phyloP scores from a whole-genome alignment of 2,888 invertebrate genomes.

The Heliconius charithonia region DNA sequence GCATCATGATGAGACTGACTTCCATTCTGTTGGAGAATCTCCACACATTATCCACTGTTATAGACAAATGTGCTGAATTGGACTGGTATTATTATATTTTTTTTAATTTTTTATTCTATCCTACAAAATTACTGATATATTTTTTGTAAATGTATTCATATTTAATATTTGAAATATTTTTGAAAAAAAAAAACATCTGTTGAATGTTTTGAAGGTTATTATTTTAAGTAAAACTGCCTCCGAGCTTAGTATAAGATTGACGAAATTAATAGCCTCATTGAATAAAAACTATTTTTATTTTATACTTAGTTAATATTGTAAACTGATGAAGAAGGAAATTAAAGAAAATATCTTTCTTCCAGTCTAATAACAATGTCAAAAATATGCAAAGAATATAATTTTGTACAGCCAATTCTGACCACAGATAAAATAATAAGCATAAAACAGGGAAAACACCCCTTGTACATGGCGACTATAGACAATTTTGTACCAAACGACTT shows the following conservation, averaged over 20 bases:
- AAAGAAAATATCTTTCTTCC: constrained; percentile 43
- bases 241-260: too few relatives aligned
- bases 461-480: constrained; percentile 85
- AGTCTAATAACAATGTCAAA: constrained; percentile 87
- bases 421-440: constrained; percentile 84
- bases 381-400: constrained; percentile 86
- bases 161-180: too few relatives aligned
- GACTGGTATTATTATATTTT: constrained; percentile 84
- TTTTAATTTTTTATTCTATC: not conserved
- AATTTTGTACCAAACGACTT: constrained; percentile 89
- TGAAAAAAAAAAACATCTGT: too few relatives aligned
- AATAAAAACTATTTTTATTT: too few relatives aligned
- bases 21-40: constrained; percentile 85
- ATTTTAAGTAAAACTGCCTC: too few relatives aligned
- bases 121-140: not conserved
- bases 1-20: constrained; percentile 88
- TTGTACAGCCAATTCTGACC: constrained; percentile 86
- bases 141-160: not conserved
- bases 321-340: not conserved
- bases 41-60: constrained; percentile 80
- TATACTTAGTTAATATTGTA: too few relatives aligned
- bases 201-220: too few relatives aligned
- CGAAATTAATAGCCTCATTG: too few relatives aligned
- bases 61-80: constrained; percentile 86
- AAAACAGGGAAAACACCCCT: constrained; percentile 89